phyloP scores from a whole-genome alignment of 2,797 vertebrate species.

The Clarias fuscus region DNA sequence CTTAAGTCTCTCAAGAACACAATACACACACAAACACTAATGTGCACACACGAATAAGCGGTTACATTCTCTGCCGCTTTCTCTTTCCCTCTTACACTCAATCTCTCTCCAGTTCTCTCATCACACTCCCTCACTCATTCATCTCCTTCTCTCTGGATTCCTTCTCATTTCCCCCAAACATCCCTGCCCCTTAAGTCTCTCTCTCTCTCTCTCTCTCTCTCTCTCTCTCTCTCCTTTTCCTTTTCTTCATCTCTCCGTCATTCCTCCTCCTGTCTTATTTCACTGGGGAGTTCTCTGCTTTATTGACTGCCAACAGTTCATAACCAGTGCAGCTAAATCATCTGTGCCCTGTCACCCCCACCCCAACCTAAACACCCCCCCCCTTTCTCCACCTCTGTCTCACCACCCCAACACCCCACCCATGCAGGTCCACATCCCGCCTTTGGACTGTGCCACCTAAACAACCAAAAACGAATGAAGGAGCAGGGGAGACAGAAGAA shows the following conservation, averaged over 20 bases:
- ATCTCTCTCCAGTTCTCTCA: conserved; percentile 31
- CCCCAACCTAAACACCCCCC: background rate
- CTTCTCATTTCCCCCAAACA: conserved; percentile 33
- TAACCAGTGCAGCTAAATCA: conserved; percentile 42
- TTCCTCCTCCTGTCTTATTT: conserved; percentile 30
- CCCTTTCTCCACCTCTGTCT: background rate
- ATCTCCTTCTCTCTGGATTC: conserved; percentile 17
- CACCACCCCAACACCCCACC: background rate
- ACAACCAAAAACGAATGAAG: conserved; percentile 19
- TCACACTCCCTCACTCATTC: conserved; percentile 24
- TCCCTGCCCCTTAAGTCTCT: conserved; percentile 17
- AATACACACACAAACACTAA: background rate
- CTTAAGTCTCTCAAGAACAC: background rate
- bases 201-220: conserved; percentile 40
- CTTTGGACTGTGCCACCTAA: conserved; percentile 31
- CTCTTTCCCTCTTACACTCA: conserved; percentile 22
- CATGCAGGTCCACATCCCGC: conserved; percentile 21
- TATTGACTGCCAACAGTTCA: conserved; percentile 54
- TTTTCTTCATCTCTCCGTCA: conserved; percentile 39
- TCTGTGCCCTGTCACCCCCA: background rate
- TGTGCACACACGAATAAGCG: background rate
- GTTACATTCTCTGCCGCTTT: conserved; percentile 39
- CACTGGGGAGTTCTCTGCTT: conserved; percentile 43
- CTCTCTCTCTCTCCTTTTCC: background rate
- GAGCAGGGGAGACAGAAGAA: conserved; percentile 50